Evolutionary conservation across 2,797 vertebrate genomes (phyloP).

Genomic region (Aselliscus stoliczkanus): DNA sequence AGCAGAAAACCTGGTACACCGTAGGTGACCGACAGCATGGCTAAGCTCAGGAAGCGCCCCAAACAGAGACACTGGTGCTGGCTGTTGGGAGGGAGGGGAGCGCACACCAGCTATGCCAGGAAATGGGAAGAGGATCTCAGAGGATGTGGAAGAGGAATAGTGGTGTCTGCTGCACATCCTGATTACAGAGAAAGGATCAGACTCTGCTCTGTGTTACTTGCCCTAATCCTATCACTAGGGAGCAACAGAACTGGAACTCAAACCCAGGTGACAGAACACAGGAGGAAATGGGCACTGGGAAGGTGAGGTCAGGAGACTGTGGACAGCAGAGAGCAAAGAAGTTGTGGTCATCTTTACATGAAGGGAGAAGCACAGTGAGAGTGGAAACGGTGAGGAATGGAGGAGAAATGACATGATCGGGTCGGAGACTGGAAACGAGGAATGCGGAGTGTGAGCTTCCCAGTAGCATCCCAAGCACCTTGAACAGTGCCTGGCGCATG

Average conservation of each 20-base stretch:
- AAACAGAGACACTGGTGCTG: background rate
- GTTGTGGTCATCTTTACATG: background rate
- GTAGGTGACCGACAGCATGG: background rate
- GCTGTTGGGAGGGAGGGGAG: too few relatives aligned
- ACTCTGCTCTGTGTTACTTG: background rate
- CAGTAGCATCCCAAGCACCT: background rate
- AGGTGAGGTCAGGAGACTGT: background rate
- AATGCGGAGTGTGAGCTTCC: background rate
- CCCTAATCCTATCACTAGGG: background rate
- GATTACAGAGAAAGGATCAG: too few relatives aligned
- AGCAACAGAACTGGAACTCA: background rate
- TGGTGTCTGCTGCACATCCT: too few relatives aligned
- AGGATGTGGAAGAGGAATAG: background rate
- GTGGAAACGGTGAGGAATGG: background rate
- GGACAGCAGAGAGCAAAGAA: background rate
- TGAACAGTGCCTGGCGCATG: background rate
- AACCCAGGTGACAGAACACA: background rate
- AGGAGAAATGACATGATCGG: background rate
- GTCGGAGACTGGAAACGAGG: background rate
- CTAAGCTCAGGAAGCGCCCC: background rate
- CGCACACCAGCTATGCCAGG: background rate
- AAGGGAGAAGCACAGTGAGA: background rate
- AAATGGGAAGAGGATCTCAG: background rate
- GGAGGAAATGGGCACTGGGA: background rate
- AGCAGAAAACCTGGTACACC: background rate